Base-by-base conservation (phyloP, 2,888 invertebrate species). In the Drosophila koepferae region DNA sequence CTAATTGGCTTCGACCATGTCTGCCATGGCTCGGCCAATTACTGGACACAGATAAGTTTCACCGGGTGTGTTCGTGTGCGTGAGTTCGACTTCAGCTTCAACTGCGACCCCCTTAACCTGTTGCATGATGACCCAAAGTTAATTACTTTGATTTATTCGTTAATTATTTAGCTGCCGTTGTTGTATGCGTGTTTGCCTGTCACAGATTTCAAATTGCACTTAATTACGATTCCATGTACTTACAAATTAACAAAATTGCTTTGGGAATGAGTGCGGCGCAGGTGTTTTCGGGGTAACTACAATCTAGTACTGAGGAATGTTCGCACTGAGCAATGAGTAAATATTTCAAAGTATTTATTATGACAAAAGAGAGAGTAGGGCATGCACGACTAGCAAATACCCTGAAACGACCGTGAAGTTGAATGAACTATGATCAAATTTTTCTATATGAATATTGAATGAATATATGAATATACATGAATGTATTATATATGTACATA, bases 61-160 rank as follows among this genome's bases (percentile, higher is more conserved):
- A 55, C 63, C 63, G 80, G 77, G n/a, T n/a, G 77, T 80, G 80
- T 69, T 12, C 7, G 23, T 2, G 9, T 46, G 28, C 28, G 2
- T 23, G 23, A 5, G n/a, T n/a, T 1, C n/a, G 0, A 10, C 10
- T 31, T 16, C 31, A 0, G 9, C 48, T 48, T 1, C 49, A 2
- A 18, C 18, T 34, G 2, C 31, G 82, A 82, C 86, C 88, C 61
- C 68, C 14, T 34, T 6, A 71, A 81, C 88, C 83, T 86, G 89
- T 86, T 86, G 89, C 86, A 88, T 83, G 86, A 67, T 59, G 60
- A 51, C 55, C 58, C 69, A 48, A 53, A 86, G 83, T 88, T 83
- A 86, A 88, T 86, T 86, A 80, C 82, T 82, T 89, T 86, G 86
- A 89, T 86, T 86, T 88, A 86, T 86, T 82, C 74, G 74, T 77